Percentiles rank a stretch among this genome's conserved stretches.
Evolutionary conservation across 2,113 vertebrate genomes (phyloP).

Genomic region (Okapia johnstoni): DNA sequence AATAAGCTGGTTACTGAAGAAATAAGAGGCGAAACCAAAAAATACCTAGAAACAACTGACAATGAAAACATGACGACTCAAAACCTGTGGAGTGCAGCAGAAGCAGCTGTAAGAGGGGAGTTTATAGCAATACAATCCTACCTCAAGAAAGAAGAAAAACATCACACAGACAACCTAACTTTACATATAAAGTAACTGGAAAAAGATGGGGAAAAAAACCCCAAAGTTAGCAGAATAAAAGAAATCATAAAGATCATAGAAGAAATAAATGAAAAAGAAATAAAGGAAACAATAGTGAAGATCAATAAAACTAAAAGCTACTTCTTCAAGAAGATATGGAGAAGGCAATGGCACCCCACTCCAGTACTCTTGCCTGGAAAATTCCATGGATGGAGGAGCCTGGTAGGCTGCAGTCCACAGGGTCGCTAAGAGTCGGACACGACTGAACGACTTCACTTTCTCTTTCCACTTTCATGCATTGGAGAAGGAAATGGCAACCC

Average conservation of each 20-base stretch:
- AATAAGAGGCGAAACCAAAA: neutral
- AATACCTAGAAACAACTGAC: neutral
- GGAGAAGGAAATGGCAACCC: too few relatives aligned
- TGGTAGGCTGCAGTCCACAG: too few relatives aligned
- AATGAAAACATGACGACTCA: neutral
- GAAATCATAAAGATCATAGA: neutral
- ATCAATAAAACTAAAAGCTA: neutral
- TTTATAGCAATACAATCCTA: neutral
- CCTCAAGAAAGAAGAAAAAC: neutral
- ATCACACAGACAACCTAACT: neutral
- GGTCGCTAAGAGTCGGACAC: too few relatives aligned
- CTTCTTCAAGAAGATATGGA: neutral
- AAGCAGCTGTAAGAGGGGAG: too few relatives aligned
- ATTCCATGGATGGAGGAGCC: too few relatives aligned
- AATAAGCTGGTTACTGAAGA: neutral
- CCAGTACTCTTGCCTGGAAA: too few relatives aligned
- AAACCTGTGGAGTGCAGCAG: neutral
- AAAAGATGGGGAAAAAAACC: neutral
- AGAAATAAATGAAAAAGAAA: neutral
- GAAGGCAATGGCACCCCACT: too few relatives aligned
- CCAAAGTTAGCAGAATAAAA: neutral
- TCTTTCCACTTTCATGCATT: too few relatives aligned
- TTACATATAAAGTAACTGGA: neutral
- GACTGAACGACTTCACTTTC: too few relatives aligned
- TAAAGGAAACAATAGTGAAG: neutral